Evolutionary conservation across 2,888 invertebrate genomes (phyloP).

Genomic region (Linyphia triangularis): DNA sequence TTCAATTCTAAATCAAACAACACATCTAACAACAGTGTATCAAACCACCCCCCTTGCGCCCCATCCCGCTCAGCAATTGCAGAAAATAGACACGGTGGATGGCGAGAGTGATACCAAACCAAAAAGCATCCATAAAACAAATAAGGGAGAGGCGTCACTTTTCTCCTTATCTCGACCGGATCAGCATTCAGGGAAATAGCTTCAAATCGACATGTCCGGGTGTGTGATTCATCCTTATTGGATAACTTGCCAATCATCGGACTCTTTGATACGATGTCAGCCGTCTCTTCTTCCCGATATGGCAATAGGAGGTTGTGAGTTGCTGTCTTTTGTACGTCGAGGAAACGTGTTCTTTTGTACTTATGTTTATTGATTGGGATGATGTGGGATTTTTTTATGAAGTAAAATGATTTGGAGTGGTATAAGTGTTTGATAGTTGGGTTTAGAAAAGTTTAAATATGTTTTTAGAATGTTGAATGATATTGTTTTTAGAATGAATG

Average conservation of each 20-base stretch:
- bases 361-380: slow-evolving; percentile 30
- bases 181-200: neutral
- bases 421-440: too few relatives aligned
- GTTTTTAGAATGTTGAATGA: too few relatives aligned
- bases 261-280: slow-evolving; percentile 15
- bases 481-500: too few relatives aligned
- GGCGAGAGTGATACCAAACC: too few relatives aligned
- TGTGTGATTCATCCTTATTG: slow-evolving; percentile 61
- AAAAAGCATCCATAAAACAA: neutral
- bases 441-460: too few relatives aligned
- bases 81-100: too few relatives aligned
- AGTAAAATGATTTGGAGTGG: neutral
- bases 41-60: too few relatives aligned
- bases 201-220: slow-evolving; percentile 41
- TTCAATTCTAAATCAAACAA: too few relatives aligned
- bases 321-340: neutral
- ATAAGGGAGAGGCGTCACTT: neutral
- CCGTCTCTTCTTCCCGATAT: slow-evolving; percentile 11
- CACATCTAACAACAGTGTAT: too few relatives aligned
- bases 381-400: neutral
- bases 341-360: neutral
- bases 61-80: too few relatives aligned
- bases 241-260: slow-evolving; percentile 67
- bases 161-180: neutral
- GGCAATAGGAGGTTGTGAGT: slow-evolving; percentile 6